A percentile compares a stretch with the other conserved stretches of the same genome.
These are phyloP conservation scores for Pocillopora meandrina DNA, from an alignment of 92 coral and sea anemone genomes.

Conservation along the genomic window DNA sequence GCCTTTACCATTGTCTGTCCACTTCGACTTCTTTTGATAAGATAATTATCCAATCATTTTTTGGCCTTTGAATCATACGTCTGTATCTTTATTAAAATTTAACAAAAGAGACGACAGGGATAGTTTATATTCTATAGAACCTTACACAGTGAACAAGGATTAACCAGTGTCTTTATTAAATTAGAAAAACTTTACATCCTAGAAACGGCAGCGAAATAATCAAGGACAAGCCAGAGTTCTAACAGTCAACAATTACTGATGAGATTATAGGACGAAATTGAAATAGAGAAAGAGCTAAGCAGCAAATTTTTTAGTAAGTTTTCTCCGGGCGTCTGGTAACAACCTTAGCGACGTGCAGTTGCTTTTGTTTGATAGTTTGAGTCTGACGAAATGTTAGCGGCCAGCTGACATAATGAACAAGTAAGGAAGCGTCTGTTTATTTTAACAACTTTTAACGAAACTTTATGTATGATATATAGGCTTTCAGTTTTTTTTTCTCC, in stretches of 20 bases:
- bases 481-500: too few species aligned
- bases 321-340: neutral
- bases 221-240: too few species aligned
- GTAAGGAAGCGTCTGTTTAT: neutral
- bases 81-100: neutral
- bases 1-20: slow-evolving; percentile 6
- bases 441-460: neutral
- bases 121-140: neutral
- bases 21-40: neutral
- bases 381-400: neutral
- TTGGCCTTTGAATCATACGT: neutral
- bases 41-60: slow-evolving; percentile 17
- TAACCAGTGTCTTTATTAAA: neutral
- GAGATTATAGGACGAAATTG: neutral
- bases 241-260: neutral
- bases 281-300: neutral
- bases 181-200: neutral
- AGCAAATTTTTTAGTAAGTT: neutral
- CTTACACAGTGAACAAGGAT: neutral
- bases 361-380: neutral
- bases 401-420: neutral
- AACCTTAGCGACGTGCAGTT: neutral
- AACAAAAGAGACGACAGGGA: neutral
- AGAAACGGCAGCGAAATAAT: too few species aligned
- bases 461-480: too few species aligned